Conservation (phyloP, 1,140 invertebrate species). For the Drosophila dunni region DNA sequence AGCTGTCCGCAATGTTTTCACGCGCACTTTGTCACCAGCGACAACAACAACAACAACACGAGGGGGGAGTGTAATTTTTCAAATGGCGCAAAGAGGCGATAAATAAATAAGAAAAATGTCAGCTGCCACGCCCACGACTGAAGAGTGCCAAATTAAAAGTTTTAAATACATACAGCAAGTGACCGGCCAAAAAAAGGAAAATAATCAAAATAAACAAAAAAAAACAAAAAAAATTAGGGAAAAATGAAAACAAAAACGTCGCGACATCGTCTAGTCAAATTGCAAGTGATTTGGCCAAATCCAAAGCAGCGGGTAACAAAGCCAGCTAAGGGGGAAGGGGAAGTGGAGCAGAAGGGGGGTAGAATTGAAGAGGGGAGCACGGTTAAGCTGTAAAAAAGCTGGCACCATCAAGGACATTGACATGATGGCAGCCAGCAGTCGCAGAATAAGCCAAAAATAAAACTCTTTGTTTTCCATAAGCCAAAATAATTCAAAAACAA, state of each 20-base stretch:
- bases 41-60: constrained; percentile 1
- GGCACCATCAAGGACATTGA: constrained; percentile 7
- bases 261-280: constrained; percentile 66
- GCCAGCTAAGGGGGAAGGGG: not conserved
- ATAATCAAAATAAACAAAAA: constrained; percentile 13
- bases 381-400: not conserved
- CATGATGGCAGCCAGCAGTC: not conserved
- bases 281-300: constrained; percentile 60
- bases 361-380: no score
- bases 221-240: no score
- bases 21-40: constrained; percentile 38
- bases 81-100: constrained; percentile 31
- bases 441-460: no score
- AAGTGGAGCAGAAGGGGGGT: not conserved
- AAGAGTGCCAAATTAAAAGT: constrained; percentile 33
- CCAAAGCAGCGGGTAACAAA: constrained; percentile 39
- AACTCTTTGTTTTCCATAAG: not conserved
- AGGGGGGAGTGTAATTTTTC: constrained; percentile 46
- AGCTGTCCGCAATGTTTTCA: constrained; percentile 28
- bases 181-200: constrained; percentile 9
- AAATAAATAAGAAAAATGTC: constrained; percentile 63
- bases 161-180: constrained; percentile 35
- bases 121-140: constrained; percentile 33
- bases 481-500: not conserved
- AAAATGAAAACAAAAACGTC: constrained; percentile 47